Conservation (phyloP, 1,140 invertebrate species). For the Tetramorium alpestre region DNA sequence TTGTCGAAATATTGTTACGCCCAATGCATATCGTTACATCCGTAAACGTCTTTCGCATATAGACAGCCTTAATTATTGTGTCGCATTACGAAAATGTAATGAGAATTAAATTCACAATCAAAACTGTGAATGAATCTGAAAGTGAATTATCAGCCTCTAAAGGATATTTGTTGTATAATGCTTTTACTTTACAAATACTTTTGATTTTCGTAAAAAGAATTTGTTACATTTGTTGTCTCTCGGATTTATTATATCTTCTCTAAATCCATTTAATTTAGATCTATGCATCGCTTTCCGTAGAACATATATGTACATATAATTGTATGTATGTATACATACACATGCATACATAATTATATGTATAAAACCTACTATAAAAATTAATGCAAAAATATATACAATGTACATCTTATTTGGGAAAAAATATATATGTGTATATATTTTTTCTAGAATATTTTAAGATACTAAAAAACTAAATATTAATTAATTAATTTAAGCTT, state of each 20-base stretch:
- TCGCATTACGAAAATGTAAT: slow-evolving; percentile 50
- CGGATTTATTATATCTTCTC: not conserved
- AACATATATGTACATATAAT: not conserved
- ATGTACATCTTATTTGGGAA: not conserved
- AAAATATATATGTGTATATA: not conserved
- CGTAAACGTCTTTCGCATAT: not conserved
- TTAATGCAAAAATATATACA: not conserved
- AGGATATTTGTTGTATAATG: not conserved
- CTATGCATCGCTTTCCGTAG: not conserved
- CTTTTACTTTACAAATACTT: not conserved
- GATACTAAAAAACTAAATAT: not conserved
- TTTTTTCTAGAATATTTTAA: not conserved
- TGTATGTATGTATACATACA: not conserved
- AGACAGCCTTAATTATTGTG: not conserved
- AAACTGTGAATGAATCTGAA: not conserved
- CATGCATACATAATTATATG: not conserved
- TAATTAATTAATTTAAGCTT: not conserved
- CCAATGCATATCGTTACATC: slow-evolving; percentile 15
- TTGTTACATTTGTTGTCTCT: not conserved
- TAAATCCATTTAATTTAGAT: not conserved
- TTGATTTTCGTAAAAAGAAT: slow-evolving; percentile 16
- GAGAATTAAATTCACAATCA: not conserved
- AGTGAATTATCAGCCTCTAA: not conserved
- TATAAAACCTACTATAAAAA: not conserved
- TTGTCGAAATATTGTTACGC: slow-evolving; percentile 76